phyloP scores from a whole-genome alignment of 2,113 vertebrate genomes.

The Poeciliopsis occidentalis region DNA sequence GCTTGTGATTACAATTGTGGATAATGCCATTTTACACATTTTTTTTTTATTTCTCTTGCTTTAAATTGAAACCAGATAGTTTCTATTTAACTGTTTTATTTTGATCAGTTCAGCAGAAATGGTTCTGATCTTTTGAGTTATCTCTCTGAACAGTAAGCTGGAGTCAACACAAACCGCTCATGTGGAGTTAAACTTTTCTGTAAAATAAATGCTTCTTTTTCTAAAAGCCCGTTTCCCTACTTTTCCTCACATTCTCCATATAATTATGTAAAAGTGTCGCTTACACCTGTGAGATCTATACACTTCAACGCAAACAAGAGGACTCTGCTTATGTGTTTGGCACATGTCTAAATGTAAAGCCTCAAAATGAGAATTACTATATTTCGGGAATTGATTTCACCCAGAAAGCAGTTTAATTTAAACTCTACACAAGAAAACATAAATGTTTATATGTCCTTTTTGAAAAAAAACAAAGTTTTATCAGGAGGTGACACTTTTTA shows the following conservation, averaged over 20 bases:
- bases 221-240: neutral
- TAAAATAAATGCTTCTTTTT: conserved; percentile 70
- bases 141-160: neutral
- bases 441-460: no score
- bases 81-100: neutral
- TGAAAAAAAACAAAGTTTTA: no score
- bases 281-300: conserved; percentile 22
- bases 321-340: no score
- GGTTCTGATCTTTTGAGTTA: neutral
- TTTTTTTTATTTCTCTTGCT: neutral
- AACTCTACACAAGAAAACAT: no score
- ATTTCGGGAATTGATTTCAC: no score
- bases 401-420: no score
- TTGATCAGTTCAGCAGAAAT: neutral
- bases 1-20: no score
- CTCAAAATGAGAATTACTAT: no score
- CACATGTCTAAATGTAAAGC: no score
- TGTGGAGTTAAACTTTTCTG: conserved; percentile 31
- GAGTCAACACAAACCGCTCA: neutral
- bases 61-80: neutral
- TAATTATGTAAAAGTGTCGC: neutral
- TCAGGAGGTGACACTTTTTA: no score
- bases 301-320: neutral
- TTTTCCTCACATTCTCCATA: neutral
- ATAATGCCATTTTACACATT: no score